Evolutionary conservation across 2,888 invertebrate species (phyloP), one percentile per base, ranked within the genome.

Genomic region (Neoscelio sp.): DNA sequence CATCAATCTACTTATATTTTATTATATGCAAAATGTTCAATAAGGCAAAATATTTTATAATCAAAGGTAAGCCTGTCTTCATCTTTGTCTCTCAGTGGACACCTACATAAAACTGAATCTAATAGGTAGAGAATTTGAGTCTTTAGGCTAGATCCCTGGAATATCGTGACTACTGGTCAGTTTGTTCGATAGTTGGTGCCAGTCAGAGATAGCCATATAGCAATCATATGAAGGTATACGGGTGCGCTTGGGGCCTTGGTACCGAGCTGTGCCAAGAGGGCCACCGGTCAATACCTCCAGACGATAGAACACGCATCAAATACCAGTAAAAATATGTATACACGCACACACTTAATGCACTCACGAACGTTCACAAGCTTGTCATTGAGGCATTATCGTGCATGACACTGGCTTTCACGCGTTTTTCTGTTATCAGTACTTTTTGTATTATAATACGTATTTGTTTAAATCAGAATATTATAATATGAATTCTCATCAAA

Each of bases 181-280:
- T 90, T 90, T 90, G 90, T 90, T 90, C 90, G 88, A 90, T 90
- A 90, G 89, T 89, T 83, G 89, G 90, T 90, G 88, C 90, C 89
- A 89, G 89, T 87, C 88, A 87, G 88, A 83, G 88, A 86, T 88
- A 85, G 87, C 87, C 88, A 85, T 83, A 85, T 84, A 86, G 82
- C 85, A 81, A 76, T 73, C 76, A 77, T 76, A 81, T 82, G 83
- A 81, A 82, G 67, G 71, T 75, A 79, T 74, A 81, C 77, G 62
- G 77, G 78, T 82, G 84, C 81, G 76, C 85, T 83, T 78, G 85
- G 85, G 87, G 87, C 90, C 89, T 89, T 89, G 89, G 90, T 90
- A 87, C 90, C 90, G 87, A 85, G 87, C 86, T 87, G 90, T 90
- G 85, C 90, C 89, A 89, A 87, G 87, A 87, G 89, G 87, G 89